Evolutionary conservation across 2,888 invertebrate genomes (phyloP), one percentile per base, ranked within the genome.

Genomic region (Lomographa bimaculata): DNA sequence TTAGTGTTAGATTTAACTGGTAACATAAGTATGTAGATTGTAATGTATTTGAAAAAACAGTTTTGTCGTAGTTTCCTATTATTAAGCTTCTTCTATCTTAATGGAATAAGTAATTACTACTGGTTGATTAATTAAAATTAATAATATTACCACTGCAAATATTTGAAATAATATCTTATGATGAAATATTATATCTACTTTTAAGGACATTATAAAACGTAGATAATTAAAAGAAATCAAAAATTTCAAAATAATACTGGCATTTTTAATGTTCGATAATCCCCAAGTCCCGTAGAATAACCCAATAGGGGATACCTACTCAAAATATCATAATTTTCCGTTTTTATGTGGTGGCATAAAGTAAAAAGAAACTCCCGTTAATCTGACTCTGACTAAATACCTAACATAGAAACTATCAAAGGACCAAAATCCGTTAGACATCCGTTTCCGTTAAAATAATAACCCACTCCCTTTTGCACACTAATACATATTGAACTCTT

Each of bases 191-290:
- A 89, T 89, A 89, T 90, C 87, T 90, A 90, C 89, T 89, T 54
- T 80, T 89, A 89, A 90, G 89, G 84, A 89, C 89, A 90, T 89
- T 89, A 90, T 89, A 85, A 89, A 89, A 82, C 89, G 89, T 90
- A 90, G 90, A 89, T 89, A 90, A 90, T 89, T 89, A 89, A 90
- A 89, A 89, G 89, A 86, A 89, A 89, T 87, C 87, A 84, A 89
- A 90, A 89, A 80, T 82, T 87, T 89, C 77, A 89, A 90, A 86
- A 86, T 80, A 84, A 50, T 35, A 78, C 71, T 83, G 79, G 86
- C 85, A 87, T 87, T 90, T 90, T 90, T 85, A 87, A 86, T 89
- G 77, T 65, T 78, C 29, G 57, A 37, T 58, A 64, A 63, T 61
- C 61, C 60, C 68, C 64, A 44, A 41, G 45, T 56, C 73, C 81